Conservation (phyloP, 2,797 vertebrate species). For the Choloepus didactylus region DNA sequence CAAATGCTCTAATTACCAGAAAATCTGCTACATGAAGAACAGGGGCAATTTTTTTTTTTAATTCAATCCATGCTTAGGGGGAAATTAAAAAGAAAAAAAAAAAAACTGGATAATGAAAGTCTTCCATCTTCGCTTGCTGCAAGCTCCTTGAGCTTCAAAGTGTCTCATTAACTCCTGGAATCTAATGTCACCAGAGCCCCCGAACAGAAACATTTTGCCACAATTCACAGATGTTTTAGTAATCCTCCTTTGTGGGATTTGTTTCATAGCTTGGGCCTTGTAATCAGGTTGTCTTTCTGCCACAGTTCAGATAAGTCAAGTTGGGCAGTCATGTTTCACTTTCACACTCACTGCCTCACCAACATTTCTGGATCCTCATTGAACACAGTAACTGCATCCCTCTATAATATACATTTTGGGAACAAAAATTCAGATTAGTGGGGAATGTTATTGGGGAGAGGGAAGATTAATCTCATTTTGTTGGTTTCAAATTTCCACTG, state of each 20-base stretch:
- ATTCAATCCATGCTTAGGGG: not conserved
- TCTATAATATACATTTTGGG: not conserved
- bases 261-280: not conserved
- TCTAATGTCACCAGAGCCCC: constrained; percentile 27
- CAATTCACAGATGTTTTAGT: not conserved
- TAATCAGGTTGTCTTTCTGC: not conserved
- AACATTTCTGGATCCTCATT: not conserved
- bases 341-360: constrained; percentile 21
- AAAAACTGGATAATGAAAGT: constrained; percentile 35
- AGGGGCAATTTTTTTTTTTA: not conserved
- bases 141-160: constrained; percentile 20
- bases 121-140: constrained; percentile 39
- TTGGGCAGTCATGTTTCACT: not conserved
- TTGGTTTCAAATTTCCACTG: not conserved
- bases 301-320: not conserved
- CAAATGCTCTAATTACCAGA: not conserved
- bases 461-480: not conserved
- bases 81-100: constrained; percentile 27
- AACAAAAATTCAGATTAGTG: not conserved
- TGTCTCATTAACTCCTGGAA: constrained; percentile 23
- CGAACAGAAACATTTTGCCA: constrained; percentile 12
- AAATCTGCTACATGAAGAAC: not conserved
- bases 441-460: not conserved
- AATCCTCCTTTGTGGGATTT: not conserved
- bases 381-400: not conserved